Evolutionary conservation across 2,797 vertebrate genomes (phyloP), one percentile per base, ranked within the genome.

Genomic region (Pelobates cultripes): DNA sequence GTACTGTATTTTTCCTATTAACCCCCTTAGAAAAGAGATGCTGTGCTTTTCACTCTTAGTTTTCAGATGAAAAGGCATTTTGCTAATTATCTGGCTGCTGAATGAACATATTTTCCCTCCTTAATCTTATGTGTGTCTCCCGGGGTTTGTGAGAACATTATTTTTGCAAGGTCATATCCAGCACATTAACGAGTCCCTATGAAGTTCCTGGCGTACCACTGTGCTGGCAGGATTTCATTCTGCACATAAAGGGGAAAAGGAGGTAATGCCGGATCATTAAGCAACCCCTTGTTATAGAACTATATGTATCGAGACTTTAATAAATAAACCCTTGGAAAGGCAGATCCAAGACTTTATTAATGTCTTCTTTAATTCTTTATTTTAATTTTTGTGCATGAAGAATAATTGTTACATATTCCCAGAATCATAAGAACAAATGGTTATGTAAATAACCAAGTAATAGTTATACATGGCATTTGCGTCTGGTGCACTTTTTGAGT

Each of bases 91-190:
- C 66, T 7, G 7, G 13, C 57, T 45, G 68, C 53, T 42, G 47
- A 87, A 80, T 86, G 86, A 45, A 68, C 69, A 72, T 3, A 73
- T 41, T 43, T 28, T 14, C 69, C 61, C 40, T 53, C 41, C 61
- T 3, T 82, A 43, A 85, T 85, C 15, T 83, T 80, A 2, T 66
- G n/a, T 3, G 47, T 6, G 13, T 78, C 67, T 85, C 78, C 73
- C 77, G 67, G 72, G 40, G 0, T 44, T 68, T 72, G 80, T 75
- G 43, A 74, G 75, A 88, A 75, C 40, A 28, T 75, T 10, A 60
- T 73, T 77, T 85, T 86, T 75, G 79, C 83, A 90, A 86, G 85
- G 87, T 89, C 3, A 0, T n/a, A 41, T 83, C 75, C 85, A 84
- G 77, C 55, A 63, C 73, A 75, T 82, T 51, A 85, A 4, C 79